Base-by-base conservation (phyloP, 2,888 invertebrate genomes). In the Malachius bipustulatus region DNA sequence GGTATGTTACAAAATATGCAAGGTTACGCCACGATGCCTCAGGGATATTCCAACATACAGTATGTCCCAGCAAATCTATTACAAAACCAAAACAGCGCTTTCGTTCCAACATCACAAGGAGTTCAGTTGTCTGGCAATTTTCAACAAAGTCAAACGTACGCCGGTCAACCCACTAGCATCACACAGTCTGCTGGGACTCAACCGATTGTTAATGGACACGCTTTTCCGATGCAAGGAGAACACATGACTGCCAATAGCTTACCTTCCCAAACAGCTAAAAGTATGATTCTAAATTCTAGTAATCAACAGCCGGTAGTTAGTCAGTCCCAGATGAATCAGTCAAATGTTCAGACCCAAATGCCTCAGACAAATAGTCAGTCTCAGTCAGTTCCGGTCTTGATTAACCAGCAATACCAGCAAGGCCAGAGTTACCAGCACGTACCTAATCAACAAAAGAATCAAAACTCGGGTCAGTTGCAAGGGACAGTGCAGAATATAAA, bases 101-200 rank as follows among this genome's bases (percentile, higher is more conserved):
- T 63, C 44, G 60, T 61, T 8, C 57, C 62, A 11, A 60, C 61
- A 12, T 55, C 57, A n/a, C 60, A 60, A 44, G 50, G 50, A 9
- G 48, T 59, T 16, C 56, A 54, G 36, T 38, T 56, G 15, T 51
- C 52, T 2, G 42, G 48, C 14, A 55, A 53, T 39, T 60, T 61
- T 41, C 62, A 60, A 42, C 62, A 60, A 36, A 57, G 59, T 32
- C 63, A 63, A 42, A 59, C 58, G 4, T 63, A 59, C 39, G 55
- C 59, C 4, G 54, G 57, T 2, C 57, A 54, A 39, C 50, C 57
- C 0, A n/a, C n/a, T n/a, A 52, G 47, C 14, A 49, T 54, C 10
- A 47, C 54, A 2, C 56, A 57, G 37, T 43, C 50, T 4, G 52
- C 46, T 34, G 42, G 51, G 9, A 45, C 41, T n/a, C 53, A 50